Percentiles rank a stretch among this genome's conserved stretches.
These are phyloP conservation scores for Pangasianodon gigas DNA, from an alignment of 2,113 vertebrate genomes.

Conservation along the genomic window DNA sequence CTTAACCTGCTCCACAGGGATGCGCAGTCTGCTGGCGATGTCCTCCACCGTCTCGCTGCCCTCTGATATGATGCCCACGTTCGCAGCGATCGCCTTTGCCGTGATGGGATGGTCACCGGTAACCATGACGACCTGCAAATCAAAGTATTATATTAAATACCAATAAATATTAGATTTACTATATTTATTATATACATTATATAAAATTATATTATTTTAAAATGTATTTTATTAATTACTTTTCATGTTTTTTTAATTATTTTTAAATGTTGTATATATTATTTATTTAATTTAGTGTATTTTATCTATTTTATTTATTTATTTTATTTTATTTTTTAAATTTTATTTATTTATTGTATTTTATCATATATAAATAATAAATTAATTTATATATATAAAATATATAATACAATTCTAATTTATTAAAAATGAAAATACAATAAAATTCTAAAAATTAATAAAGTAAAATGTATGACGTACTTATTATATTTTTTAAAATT, in stretches of 20 bases:
- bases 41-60: slow-evolving; percentile 92
- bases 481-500: background rate
- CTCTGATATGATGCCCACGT: slow-evolving; percentile 91
- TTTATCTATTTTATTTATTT: no score
- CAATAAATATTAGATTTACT: background rate
- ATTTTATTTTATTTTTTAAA: no score
- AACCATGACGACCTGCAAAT: slow-evolving; percentile 88
- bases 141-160: background rate
- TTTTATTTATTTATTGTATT: background rate
- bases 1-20: slow-evolving; percentile 88
- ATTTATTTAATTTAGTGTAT: no score
- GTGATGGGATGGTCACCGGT: slow-evolving; percentile 92
- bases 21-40: slow-evolving; percentile 87
- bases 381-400: background rate
- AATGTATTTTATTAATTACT: background rate
- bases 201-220: background rate
- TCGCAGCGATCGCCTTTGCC: slow-evolving; percentile 90
- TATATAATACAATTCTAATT: background rate
- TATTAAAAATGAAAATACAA: no score
- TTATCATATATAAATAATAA: background rate
- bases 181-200: background rate
- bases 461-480: no score
- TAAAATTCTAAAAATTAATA: no score
- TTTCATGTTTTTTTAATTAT: no score
- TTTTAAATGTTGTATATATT: no score